Conservation (phyloP, 1,140 invertebrate genomes). For the Ceratosolen fusciceps region DNA sequence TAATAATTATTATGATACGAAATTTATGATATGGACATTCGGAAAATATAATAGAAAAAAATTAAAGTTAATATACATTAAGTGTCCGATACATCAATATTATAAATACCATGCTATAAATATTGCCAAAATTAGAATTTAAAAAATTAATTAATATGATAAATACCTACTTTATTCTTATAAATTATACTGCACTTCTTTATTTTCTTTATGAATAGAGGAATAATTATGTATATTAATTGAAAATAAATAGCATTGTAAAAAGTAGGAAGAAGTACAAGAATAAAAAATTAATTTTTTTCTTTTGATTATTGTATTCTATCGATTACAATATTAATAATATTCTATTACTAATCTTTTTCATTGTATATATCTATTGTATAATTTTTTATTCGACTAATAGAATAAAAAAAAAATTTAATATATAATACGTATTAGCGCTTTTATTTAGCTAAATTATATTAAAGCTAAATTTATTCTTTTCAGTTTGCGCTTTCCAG, state of each 20-base stretch:
- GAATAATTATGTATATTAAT: slow-evolving; percentile 33
- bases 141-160: slow-evolving; percentile 26
- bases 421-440: slow-evolving; percentile 9
- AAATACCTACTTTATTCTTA: slow-evolving; percentile 30
- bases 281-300: too few relatives aligned
- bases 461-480: slow-evolving; percentile 33
- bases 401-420: slow-evolving; percentile 25
- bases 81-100: slow-evolving; percentile 50
- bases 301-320: background rate
- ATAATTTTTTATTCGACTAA: slow-evolving; percentile 26
- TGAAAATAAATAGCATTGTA: slow-evolving; percentile 17
- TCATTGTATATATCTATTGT: slow-evolving; percentile 28
- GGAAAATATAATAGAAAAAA: slow-evolving; percentile 2
- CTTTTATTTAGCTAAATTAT: slow-evolving; percentile 34
- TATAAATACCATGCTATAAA: slow-evolving; percentile 56
- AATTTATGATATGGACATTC: too few relatives aligned
- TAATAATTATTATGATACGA: background rate
- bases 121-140: slow-evolving; percentile 52
- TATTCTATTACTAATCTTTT: background rate
- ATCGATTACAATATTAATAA: too few relatives aligned
- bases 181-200: slow-evolving; percentile 38
- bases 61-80: background rate
- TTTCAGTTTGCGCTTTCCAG: slow-evolving; percentile 38
- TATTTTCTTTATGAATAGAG: slow-evolving; percentile 22
- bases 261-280: background rate